Percentiles rank a stretch among this genome's conserved stretches.
Conservation (phyloP, 1,140 invertebrate genomes). For the Acyrthosiphon pisum region DNA sequence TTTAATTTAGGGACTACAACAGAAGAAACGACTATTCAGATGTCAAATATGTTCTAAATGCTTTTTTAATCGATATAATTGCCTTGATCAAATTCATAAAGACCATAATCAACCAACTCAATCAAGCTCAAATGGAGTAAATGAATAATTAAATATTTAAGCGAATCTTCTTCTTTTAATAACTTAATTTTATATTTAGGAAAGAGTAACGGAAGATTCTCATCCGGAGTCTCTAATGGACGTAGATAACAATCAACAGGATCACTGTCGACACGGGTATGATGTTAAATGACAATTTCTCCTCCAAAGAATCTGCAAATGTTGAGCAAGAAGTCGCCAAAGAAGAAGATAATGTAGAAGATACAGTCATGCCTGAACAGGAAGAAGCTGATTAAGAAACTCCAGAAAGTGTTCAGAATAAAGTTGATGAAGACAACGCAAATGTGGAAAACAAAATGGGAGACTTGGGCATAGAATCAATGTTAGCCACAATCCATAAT, state of each 20-base stretch:
- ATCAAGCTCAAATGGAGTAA: not conserved
- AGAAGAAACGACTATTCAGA: slow-evolving; percentile 45
- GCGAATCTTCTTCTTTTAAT: not conserved
- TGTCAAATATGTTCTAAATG: slow-evolving; percentile 58
- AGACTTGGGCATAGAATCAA: slow-evolving; percentile 57
- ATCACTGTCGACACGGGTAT: not conserved
- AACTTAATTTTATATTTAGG: not conserved
- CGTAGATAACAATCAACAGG: not conserved
- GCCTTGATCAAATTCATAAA: slow-evolving; percentile 58
- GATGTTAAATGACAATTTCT: slow-evolving; percentile 37
- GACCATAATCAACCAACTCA: too few species aligned
- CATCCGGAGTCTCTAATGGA: not conserved
- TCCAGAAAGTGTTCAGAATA: not conserved
- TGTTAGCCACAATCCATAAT: slow-evolving; percentile 59
- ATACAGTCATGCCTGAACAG: not conserved
- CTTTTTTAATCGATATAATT: slow-evolving; percentile 55
- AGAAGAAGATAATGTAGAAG: not conserved
- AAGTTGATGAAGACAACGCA: not conserved
- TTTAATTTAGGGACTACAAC: not conserved
- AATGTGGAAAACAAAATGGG: not conserved
- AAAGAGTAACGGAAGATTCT: not conserved
- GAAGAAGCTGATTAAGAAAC: not conserved
- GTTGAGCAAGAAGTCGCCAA: not conserved
- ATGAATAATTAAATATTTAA: too few species aligned
- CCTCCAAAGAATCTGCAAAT: not conserved